Percentiles rank a stretch among this genome's conserved stretches.
Evolutionary conservation across 2,888 invertebrate species (phyloP).

Genomic region (Megaustenia siamemsis): DNA sequence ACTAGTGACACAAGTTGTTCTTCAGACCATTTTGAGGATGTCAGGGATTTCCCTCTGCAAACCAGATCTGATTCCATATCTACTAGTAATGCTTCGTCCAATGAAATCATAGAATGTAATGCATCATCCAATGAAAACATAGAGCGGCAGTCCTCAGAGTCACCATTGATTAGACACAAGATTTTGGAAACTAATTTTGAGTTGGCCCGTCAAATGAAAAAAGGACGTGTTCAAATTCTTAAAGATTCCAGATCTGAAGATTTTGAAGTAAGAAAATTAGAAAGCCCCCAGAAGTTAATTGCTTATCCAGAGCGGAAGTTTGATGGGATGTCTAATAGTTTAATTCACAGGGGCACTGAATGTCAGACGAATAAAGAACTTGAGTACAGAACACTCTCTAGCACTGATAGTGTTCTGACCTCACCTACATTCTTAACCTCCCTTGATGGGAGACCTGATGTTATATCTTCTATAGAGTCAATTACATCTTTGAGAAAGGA

Average conservation of each 20-base stretch:
- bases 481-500: constrained; percentile 24
- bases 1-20: neutral
- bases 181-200: constrained; percentile 41
- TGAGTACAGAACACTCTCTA: constrained; percentile 3
- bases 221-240: neutral
- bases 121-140: neutral
- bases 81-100: neutral
- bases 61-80: neutral
- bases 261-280: neutral
- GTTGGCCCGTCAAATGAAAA: constrained; percentile 47
- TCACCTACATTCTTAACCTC: constrained; percentile 11
- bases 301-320: neutral
- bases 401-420: neutral
- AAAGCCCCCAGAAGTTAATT: constrained; percentile 13
- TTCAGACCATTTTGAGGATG: neutral
- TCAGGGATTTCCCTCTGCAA: neutral
- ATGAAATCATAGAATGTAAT: neutral
- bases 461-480: neutral
- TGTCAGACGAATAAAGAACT: constrained; percentile 1
- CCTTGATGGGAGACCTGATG: neutral
- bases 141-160: constrained; percentile 29
- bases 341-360: neutral
- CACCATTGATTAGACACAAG: constrained; percentile 32
- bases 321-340: neutral
- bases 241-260: neutral